These are phyloP conservation scores for Zhuqinia jingwanae DNA, from an alignment of 2,888 invertebrate genomes.

Conservation along the genomic window DNA sequence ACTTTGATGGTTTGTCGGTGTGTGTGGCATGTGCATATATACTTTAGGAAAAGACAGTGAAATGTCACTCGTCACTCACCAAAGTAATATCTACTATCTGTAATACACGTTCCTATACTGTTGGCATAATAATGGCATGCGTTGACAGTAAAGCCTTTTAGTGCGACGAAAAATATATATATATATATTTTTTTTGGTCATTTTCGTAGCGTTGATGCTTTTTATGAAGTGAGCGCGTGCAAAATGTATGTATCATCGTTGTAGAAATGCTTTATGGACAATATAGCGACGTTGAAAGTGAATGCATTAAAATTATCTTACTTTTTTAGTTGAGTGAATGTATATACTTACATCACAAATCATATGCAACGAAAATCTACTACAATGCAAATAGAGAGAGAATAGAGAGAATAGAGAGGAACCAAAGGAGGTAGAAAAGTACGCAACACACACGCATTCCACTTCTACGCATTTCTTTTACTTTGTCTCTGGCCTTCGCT, in stretches of 20 bases:
- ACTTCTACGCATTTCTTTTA: constrained; percentile 17
- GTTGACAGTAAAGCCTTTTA: constrained; percentile 42
- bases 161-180: background rate
- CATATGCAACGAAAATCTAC: too few species aligned
- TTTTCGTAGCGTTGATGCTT: constrained; percentile 23
- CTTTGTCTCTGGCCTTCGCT: constrained; percentile 27
- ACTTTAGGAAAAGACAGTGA: constrained; percentile 3
- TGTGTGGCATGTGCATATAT: background rate
- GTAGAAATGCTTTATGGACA: too few species aligned
- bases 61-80: constrained; percentile 1
- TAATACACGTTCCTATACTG: too few species aligned
- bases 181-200: constrained; percentile 24
- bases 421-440: too few species aligned
- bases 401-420: too few species aligned
- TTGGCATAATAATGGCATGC: background rate
- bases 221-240: too few species aligned
- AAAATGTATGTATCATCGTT: too few species aligned
- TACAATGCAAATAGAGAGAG: too few species aligned
- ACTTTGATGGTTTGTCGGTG: constrained; percentile 5
- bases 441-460: constrained; percentile 38
- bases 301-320: too few species aligned
- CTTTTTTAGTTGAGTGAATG: too few species aligned
- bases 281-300: background rate
- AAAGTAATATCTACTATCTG: too few species aligned
- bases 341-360: too few species aligned